Base-by-base conservation (phyloP, 2,888 invertebrate species). In the Lamellibrachia satsuma region DNA sequence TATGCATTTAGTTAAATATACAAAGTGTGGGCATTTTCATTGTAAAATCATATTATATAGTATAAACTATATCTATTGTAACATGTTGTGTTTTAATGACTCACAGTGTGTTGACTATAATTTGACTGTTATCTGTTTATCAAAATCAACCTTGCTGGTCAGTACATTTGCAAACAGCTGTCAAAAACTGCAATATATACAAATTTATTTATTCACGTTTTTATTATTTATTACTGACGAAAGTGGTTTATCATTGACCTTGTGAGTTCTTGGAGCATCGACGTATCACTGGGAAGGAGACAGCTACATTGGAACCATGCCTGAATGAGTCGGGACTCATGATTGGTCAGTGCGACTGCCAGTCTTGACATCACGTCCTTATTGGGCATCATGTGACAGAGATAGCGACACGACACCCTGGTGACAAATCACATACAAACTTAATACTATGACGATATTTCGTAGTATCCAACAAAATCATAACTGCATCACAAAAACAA, bases 371-470 rank as follows among this genome's bases (percentile, higher is more conserved):
- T 92, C 9, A 94, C 94, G 8, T 93, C 94, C 22, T 93, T 92
- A 52, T 93, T 94, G 1, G 94, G 93, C 75, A 96, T 92, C 15
- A 95, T 60, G 91, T 95, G 95, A n/a, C 94, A 94, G 90, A 95
- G 93, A 92, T 94, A 96, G 39, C 95, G 94, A 91, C 95, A 95
- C 90, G 94, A 94, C 39, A 95, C 93, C 90, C 95, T 95, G 93
- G 7, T 94, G 52, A 91, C 57, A 52, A 92, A 75, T 22, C 22
- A 75, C 6, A 22, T 6, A 75, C 22, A 75, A 75, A 22, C 75
- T 75, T 75, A 55, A 9, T 9, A 55, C 55, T 55, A 55, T 75
- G 1, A 75, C 1, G 39, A 39, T 39, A 39, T 39, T 39, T 39
- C 0, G 39, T 39, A 39, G 39, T 39, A 39, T 39, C 39, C 39